These are phyloP conservation scores for Cyprinella venusta DNA, from an alignment of 2,797 vertebrate species.

Conservation along the genomic window DNA sequence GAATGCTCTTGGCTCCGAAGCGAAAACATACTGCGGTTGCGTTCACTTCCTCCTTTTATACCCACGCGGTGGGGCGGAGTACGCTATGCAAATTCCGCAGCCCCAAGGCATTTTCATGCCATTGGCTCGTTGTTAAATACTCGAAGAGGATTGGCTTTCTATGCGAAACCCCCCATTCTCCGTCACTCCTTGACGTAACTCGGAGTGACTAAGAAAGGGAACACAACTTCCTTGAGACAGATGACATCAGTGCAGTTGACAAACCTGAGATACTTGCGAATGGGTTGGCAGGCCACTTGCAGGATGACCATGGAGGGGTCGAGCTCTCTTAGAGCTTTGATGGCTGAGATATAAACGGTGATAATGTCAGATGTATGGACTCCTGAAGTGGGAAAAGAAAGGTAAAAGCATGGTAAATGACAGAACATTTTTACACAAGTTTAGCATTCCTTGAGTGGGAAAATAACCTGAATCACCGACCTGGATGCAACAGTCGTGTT, in stretches of 20 bases:
- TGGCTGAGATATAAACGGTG: conserved; percentile 96
- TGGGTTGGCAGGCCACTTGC: conserved; percentile 94
- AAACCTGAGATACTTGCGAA: conserved; percentile 94
- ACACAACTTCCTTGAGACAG: not conserved
- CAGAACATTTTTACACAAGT: not conserved
- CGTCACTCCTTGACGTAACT: too few species aligned
- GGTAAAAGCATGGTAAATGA: not conserved
- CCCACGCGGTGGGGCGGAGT: too few species aligned
- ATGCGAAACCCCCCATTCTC: too few species aligned
- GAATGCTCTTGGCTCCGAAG: too few species aligned
- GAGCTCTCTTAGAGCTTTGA: conserved; percentile 93
- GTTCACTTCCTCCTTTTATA: too few species aligned
- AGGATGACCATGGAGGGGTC: conserved; percentile 97
- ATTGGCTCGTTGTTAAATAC: too few species aligned
- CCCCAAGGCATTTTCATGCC: too few species aligned
- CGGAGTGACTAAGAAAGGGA: too few species aligned
- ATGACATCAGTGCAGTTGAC: not conserved
- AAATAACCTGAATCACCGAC: conserved; percentile 66
- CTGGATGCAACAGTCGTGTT: conserved; percentile 93
- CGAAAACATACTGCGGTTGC: too few species aligned
- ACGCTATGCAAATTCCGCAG: too few species aligned
- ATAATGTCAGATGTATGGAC: conserved; percentile 97
- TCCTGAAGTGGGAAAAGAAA: conserved; percentile 71
- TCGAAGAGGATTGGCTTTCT: too few species aligned
- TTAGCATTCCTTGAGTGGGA: not conserved